Percentiles rank a stretch among this genome's conserved stretches.
Evolutionary conservation across 2,113 vertebrate genomes (phyloP).

Genomic region (Hippocampus barbouri): DNA sequence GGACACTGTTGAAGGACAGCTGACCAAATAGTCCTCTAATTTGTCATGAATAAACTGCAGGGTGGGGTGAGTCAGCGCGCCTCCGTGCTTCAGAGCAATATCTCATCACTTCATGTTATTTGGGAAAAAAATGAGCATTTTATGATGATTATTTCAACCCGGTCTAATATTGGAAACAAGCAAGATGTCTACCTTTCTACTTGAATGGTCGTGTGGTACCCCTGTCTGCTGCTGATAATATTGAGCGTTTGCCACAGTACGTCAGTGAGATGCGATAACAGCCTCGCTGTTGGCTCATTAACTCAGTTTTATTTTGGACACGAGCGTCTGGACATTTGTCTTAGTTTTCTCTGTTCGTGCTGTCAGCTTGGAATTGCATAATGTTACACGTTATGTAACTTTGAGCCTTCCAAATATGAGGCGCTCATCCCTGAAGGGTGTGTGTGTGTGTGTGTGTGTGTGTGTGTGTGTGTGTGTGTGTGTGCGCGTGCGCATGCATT

Average conservation of each 20-base stretch:
- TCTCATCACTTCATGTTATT: slow-evolving; percentile 42
- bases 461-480: not conserved
- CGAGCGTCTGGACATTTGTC: slow-evolving; percentile 28
- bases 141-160: slow-evolving; percentile 2
- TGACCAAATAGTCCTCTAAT: slow-evolving; percentile 36
- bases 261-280: slow-evolving; percentile 40
- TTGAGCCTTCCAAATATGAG: slow-evolving; percentile 13
- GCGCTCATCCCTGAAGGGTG: not conserved
- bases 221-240: slow-evolving; percentile 33
- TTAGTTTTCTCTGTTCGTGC: slow-evolving; percentile 31
- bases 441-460: not conserved
- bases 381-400: slow-evolving; percentile 9
- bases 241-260: slow-evolving; percentile 45
- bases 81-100: slow-evolving; percentile 40
- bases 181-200: slow-evolving; percentile 16
- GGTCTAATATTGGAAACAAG: slow-evolving; percentile 6
- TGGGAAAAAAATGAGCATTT: slow-evolving; percentile 13
- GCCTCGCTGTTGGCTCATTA: slow-evolving; percentile 27
- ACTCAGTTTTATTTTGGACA: slow-evolving; percentile 20
- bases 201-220: not conserved
- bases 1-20: slow-evolving; percentile 24
- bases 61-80: slow-evolving; percentile 45
- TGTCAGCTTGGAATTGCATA: slow-evolving; percentile 20
- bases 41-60: slow-evolving; percentile 40
- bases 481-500: not conserved